These are phyloP conservation scores for Hyles vespertilio DNA, from an alignment of 1,140 invertebrate species.

Conservation along the genomic window DNA sequence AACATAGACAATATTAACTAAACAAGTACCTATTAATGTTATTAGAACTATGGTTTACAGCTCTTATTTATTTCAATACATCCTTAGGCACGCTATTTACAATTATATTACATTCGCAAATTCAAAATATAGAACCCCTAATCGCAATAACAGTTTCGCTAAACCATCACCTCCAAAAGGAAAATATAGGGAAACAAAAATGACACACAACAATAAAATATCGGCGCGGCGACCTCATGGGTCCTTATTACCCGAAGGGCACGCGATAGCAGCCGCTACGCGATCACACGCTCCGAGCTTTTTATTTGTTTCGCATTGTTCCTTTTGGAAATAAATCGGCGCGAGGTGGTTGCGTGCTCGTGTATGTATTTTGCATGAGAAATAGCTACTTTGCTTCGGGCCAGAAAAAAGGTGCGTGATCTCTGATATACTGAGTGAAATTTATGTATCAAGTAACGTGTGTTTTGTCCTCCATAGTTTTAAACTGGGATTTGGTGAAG, in stretches of 20 bases:
- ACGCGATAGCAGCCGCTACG: slow-evolving; percentile 34
- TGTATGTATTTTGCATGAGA: slow-evolving; percentile 65
- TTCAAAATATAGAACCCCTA: too few species aligned
- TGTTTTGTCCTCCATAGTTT: background rate
- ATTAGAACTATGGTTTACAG: too few species aligned
- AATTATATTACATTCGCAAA: too few species aligned
- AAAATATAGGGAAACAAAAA: slow-evolving; percentile 24
- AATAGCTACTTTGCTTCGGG: slow-evolving; percentile 38
- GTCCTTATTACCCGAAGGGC: slow-evolving; percentile 51
- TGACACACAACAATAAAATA: slow-evolving; percentile 43
- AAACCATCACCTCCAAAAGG: background rate
- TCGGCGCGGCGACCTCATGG: slow-evolving; percentile 24
- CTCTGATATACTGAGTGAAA: slow-evolving; percentile 34
- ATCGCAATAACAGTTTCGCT: too few species aligned
- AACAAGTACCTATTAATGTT: too few species aligned
- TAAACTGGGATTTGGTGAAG: too few species aligned
- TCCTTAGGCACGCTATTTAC: too few species aligned
- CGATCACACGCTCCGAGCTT: slow-evolving; percentile 49
- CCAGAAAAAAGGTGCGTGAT: slow-evolving; percentile 60
- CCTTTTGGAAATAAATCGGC: slow-evolving; percentile 55
- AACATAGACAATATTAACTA: too few species aligned
- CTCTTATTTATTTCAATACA: too few species aligned
- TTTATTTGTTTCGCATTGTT: slow-evolving; percentile 62
- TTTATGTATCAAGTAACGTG: slow-evolving; percentile 25
- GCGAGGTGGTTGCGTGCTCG: slow-evolving; percentile 47